Evolutionary conservation across 1,140 invertebrate species (phyloP).

Genomic region (Penaeus japonicus): DNA sequence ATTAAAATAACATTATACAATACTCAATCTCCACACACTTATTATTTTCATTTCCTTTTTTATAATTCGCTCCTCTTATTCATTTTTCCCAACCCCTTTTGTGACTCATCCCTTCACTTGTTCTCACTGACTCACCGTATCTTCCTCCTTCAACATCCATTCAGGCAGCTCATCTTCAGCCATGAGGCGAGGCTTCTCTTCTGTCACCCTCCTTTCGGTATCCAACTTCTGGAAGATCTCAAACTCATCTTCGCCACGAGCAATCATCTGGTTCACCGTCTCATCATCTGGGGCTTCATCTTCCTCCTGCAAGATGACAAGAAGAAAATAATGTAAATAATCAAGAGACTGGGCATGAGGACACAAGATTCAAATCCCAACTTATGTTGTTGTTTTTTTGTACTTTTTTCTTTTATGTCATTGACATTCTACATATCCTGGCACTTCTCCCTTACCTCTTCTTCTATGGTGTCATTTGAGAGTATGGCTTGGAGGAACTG

Average conservation of each 20-base stretch:
- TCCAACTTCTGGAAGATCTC: constrained; percentile 95
- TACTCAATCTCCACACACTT: too few relatives aligned
- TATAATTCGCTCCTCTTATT: too few relatives aligned
- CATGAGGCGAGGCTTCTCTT: constrained; percentile 88
- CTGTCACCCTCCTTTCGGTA: constrained; percentile 84
- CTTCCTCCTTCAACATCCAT: constrained; percentile 94
- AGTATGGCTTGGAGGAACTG: constrained; percentile 95
- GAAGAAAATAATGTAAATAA: neutral
- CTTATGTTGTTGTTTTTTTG: too few relatives aligned
- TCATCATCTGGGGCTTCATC: constrained; percentile 99
- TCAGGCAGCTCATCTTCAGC: constrained; percentile 93
- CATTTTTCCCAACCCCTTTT: too few relatives aligned
- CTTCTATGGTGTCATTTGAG: constrained; percentile 91
- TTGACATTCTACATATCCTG: constrained; percentile 78
- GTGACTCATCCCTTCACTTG: too few relatives aligned
- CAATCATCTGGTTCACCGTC: constrained; percentile 98
- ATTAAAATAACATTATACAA: too few relatives aligned
- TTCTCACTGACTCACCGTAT: constrained; percentile 77
- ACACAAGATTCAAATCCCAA: too few relatives aligned
- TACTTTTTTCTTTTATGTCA: constrained; percentile 65
- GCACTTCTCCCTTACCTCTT: constrained; percentile 72
- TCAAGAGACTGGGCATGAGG: neutral
- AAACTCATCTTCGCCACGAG: constrained; percentile 90
- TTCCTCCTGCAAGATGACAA: constrained; percentile 77
- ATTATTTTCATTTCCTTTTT: too few relatives aligned